Conservation (phyloP, 2,888 invertebrate species). For the Cantharis nigra region DNA sequence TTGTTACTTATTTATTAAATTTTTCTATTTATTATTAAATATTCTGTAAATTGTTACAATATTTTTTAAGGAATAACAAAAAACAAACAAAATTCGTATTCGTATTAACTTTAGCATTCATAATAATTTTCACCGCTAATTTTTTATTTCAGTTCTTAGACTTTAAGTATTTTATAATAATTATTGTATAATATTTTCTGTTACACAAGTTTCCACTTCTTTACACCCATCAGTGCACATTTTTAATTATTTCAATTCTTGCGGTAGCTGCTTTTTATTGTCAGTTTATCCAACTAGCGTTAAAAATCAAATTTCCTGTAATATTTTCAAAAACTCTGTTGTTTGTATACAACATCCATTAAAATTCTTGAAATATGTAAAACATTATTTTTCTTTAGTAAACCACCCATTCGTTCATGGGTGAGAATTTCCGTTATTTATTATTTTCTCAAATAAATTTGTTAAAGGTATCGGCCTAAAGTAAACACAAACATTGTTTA, state of each 20-base stretch:
- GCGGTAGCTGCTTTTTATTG: background rate
- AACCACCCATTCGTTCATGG: too few relatives aligned
- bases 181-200: background rate
- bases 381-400: background rate
- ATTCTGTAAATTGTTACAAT: conserved; percentile 2
- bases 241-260: background rate
- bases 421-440: too few relatives aligned
- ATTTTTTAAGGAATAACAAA: background rate
- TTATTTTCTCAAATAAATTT: too few relatives aligned
- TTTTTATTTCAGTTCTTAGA: background rate
- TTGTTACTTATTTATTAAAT: background rate
- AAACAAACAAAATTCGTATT: background rate
- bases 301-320: background rate
- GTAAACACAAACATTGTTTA: background rate
- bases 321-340: background rate
- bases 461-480: background rate
- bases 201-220: background rate
- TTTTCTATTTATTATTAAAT: background rate
- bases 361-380: background rate
- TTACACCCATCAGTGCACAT: background rate
- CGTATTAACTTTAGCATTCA: background rate
- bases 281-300: background rate
- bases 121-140: background rate
- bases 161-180: background rate
- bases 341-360: background rate